Conservation (phyloP, 2,113 vertebrate genomes). For the Lycocorax pyrrhopterus region DNA sequence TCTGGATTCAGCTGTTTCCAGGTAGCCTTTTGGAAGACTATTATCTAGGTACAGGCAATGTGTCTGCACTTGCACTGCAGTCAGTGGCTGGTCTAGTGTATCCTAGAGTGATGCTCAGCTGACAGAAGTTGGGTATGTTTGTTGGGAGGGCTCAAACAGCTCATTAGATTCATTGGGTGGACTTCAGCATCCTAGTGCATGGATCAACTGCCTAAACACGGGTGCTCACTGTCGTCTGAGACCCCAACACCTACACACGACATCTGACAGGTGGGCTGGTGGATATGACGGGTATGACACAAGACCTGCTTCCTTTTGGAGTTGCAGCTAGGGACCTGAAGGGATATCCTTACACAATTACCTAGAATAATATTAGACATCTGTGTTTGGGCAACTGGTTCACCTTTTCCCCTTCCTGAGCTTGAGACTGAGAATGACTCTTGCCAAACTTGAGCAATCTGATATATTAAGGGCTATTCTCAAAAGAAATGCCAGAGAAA, state of each 20-base stretch:
- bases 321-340: neutral
- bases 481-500: neutral
- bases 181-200: neutral
- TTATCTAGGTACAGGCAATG: rapidly evolving
- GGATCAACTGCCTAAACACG: neutral
- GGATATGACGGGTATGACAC: neutral
- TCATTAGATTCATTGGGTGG: neutral
- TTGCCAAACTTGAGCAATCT: neutral
- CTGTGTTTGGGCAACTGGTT: neutral
- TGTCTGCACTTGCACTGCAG: neutral
- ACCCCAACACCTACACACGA: neutral
- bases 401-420: neutral
- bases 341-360: neutral
- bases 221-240: neutral
- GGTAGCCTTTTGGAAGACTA: neutral
- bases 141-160: neutral
- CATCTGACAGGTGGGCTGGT: neutral
- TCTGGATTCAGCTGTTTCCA: neutral
- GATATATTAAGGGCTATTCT: neutral
- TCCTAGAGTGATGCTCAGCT: neutral
- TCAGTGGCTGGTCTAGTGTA: too few species aligned
- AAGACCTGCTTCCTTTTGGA: neutral
- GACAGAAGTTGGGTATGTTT: neutral
- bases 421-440: neutral
- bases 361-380: neutral